Percentiles rank a stretch among this genome's conserved stretches.
phyloP scores from a whole-genome alignment of 2,113 vertebrate genomes.

The Coptodon bakossiorum region DNA sequence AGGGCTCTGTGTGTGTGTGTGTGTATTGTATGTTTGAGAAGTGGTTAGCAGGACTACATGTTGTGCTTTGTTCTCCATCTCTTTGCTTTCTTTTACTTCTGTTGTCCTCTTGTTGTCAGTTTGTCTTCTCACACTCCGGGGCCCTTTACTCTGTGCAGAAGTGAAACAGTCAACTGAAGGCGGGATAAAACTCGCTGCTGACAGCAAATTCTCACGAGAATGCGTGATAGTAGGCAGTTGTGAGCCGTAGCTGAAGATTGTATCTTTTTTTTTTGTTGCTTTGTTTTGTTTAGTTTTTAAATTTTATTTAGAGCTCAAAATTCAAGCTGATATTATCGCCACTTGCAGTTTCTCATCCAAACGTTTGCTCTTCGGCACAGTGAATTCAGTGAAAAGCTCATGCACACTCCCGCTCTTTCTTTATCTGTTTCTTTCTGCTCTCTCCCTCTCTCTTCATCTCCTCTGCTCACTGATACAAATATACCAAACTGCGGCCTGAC shows the following conservation, averaged over 20 bases:
- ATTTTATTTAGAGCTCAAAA: neutral
- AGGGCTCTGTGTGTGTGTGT: neutral
- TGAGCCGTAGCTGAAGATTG: neutral
- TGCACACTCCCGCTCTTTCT: conserved; percentile 29
- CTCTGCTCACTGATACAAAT: conserved; percentile 64
- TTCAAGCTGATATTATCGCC: neutral
- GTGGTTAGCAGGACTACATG: neutral
- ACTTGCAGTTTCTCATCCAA: neutral
- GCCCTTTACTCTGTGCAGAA: conserved; percentile 48
- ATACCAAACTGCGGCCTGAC: conserved; percentile 63
- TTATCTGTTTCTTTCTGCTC: conserved; percentile 3
- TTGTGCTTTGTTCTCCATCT: neutral
- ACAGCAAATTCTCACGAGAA: conserved; percentile 1
- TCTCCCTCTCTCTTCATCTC: conserved; percentile 13
- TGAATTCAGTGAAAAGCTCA: neutral
- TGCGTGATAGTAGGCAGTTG: neutral
- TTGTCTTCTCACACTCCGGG: neutral
- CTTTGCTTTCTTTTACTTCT: neutral
- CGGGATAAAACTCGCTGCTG: neutral
- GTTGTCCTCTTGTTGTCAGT: neutral
- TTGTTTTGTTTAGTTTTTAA: neutral
- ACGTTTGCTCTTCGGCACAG: neutral
- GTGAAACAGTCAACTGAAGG: conserved; percentile 55
- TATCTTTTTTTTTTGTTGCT: neutral
- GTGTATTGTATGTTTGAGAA: neutral